These are phyloP conservation scores for Spatulosminthurus flaviceps DNA, from an alignment of 2,888 invertebrate species.

Conservation along the genomic window DNA sequence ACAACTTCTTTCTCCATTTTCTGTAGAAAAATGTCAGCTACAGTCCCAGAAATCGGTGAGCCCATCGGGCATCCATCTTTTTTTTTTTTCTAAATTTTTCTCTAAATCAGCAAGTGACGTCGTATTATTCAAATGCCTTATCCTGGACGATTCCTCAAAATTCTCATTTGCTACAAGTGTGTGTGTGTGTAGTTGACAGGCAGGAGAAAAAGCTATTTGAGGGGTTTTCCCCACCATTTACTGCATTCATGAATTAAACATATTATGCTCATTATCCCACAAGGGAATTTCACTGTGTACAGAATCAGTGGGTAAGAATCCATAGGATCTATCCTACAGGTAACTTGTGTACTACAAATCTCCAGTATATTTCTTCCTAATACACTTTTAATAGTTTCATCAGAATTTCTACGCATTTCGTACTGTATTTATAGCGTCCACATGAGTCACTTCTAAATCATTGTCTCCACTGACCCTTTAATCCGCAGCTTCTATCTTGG, in stretches of 20 bases:
- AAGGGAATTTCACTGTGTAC: slow-evolving; percentile 43
- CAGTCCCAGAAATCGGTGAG: too few relatives aligned
- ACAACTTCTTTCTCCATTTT: too few relatives aligned
- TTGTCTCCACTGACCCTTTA: not conserved
- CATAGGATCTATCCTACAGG: not conserved
- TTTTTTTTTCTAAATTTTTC: too few relatives aligned
- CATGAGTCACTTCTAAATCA: not conserved
- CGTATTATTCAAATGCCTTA: too few relatives aligned
- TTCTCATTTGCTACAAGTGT: slow-evolving; percentile 30
- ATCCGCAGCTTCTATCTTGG: not conserved
- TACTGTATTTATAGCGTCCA: not conserved
- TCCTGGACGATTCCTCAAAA: slow-evolving; percentile 25
- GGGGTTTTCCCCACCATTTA: slow-evolving; percentile 42
- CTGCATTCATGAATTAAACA: slow-evolving; percentile 50
- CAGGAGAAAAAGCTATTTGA: slow-evolving; percentile 39
- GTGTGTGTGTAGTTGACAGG: slow-evolving; percentile 36
- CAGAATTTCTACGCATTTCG: too few relatives aligned
- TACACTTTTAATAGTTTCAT: slow-evolving; percentile 31
- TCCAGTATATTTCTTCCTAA: slow-evolving; percentile 22
- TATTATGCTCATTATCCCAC: slow-evolving; percentile 45
- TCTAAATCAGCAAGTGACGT: too few relatives aligned
- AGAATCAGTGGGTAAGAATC: slow-evolving; percentile 22
- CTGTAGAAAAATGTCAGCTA: too few relatives aligned
- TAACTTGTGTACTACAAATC: too few relatives aligned
- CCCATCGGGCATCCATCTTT: too few relatives aligned